Evolutionary conservation across 2,113 vertebrate species (phyloP).

Genomic region (Jaculus jaculus): DNA sequence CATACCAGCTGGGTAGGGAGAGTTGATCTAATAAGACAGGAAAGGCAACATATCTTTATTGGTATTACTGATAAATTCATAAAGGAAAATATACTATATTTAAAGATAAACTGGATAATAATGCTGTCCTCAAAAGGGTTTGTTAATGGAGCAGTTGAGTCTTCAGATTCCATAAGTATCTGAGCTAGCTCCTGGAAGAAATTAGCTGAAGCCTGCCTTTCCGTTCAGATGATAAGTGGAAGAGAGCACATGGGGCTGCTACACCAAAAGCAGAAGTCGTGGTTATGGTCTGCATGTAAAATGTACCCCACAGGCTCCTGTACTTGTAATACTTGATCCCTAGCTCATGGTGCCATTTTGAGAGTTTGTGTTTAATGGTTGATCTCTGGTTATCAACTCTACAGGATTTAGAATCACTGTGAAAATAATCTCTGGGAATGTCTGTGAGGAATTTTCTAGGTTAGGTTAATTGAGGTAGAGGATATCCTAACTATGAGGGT

Average conservation of each 20-base stretch:
- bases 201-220: background rate
- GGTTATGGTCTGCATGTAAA: background rate
- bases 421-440: too few species aligned
- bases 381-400: too few species aligned
- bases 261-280: background rate
- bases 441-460: too few species aligned
- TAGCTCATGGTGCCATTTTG: background rate
- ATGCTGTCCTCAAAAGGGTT: background rate
- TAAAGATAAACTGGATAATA: slow-evolving; percentile 33
- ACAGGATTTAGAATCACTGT: too few species aligned
- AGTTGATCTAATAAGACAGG: background rate
- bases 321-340: background rate
- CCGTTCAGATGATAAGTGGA: background rate
- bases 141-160: background rate
- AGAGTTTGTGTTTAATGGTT: background rate
- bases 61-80: background rate
- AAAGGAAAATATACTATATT: background rate
- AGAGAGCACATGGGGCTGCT: background rate
- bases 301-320: background rate
- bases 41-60: background rate
- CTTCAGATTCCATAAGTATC: background rate
- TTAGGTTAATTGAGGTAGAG: too few species aligned
- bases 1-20: background rate
- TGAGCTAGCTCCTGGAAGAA: background rate
- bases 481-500: too few species aligned